These are phyloP conservation scores for Odocoileus virginianus DNA, from an alignment of 2,113 vertebrate species.

Conservation along the genomic window DNA sequence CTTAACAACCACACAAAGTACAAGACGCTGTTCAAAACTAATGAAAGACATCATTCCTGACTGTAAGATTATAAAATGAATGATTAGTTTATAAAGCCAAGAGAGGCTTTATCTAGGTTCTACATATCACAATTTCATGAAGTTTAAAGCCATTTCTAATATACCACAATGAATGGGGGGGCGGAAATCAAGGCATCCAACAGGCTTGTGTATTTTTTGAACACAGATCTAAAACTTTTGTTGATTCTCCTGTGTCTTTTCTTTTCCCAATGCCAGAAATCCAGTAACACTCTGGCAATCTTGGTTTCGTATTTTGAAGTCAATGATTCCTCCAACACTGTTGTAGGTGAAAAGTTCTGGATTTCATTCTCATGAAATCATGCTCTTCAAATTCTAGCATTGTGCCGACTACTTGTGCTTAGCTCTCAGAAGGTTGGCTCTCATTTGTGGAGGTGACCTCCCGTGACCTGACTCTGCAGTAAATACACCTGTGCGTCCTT, in stretches of 20 bases:
- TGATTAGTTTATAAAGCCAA: slow-evolving; percentile 50
- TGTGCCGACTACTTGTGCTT: slow-evolving; percentile 37
- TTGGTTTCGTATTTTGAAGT: slow-evolving; percentile 44
- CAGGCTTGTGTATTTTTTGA: slow-evolving; percentile 51
- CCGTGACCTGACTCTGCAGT: slow-evolving; percentile 58
- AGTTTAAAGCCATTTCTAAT: slow-evolving; percentile 50
- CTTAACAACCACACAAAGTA: neutral
- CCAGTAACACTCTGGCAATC: slow-evolving; percentile 43
- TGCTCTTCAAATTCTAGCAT: slow-evolving; percentile 52
- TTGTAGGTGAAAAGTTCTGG: slow-evolving; percentile 43
- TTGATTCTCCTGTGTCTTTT: slow-evolving; percentile 53
- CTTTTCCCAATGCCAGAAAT: slow-evolving; percentile 53
- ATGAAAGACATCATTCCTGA: slow-evolving; percentile 26
- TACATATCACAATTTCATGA: slow-evolving; percentile 49
- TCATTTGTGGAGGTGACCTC: slow-evolving; percentile 48
- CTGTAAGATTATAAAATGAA: slow-evolving; percentile 49
- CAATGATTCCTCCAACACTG: slow-evolving; percentile 28
- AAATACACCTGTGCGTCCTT: slow-evolving; percentile 66
- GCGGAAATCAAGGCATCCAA: slow-evolving; percentile 11
- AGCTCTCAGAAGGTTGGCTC: slow-evolving; percentile 53
- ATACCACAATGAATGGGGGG: neutral
- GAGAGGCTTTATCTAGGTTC: slow-evolving; percentile 47
- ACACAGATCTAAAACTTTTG: slow-evolving; percentile 54
- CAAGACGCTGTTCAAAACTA: slow-evolving; percentile 34
- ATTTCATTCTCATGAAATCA: slow-evolving; percentile 50